Evolutionary conservation across 2,113 vertebrate species (phyloP).

Genomic region (Kobus ellipsiprymnus): DNA sequence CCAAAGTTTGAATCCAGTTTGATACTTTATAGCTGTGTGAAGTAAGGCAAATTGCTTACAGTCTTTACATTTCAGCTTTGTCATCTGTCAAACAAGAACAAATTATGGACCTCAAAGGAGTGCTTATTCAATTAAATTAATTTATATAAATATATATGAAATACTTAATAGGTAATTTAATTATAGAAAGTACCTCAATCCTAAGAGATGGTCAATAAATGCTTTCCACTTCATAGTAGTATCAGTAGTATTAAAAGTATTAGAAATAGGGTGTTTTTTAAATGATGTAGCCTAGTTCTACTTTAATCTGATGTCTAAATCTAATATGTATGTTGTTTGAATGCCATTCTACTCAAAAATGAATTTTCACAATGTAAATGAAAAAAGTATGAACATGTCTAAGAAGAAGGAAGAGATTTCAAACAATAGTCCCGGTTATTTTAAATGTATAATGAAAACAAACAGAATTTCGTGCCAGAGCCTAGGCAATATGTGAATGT

Average conservation of each 20-base stretch:
- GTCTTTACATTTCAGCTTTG: background rate
- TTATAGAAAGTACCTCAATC: background rate
- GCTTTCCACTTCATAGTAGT: background rate
- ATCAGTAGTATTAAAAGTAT: background rate
- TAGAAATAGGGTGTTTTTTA: background rate
- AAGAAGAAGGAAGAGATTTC: background rate
- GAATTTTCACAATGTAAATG: background rate
- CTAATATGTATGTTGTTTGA: background rate
- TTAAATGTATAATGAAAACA: background rate
- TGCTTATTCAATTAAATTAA: background rate
- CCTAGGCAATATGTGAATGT: background rate
- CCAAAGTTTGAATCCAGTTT: background rate
- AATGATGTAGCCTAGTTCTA: background rate
- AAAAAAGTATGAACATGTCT: background rate
- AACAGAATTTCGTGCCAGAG: background rate
- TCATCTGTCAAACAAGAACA: background rate
- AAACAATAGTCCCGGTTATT: background rate
- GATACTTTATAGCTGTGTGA: background rate
- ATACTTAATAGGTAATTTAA: background rate
- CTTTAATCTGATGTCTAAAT: background rate
- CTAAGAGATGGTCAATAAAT: background rate
- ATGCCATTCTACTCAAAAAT: background rate
- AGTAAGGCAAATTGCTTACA: background rate
- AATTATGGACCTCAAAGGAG: background rate
- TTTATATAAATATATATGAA: background rate